Evolutionary conservation across 1,140 invertebrate genomes (phyloP), one percentile per base, ranked within the genome.

Genomic region (Mya arenaria): DNA sequence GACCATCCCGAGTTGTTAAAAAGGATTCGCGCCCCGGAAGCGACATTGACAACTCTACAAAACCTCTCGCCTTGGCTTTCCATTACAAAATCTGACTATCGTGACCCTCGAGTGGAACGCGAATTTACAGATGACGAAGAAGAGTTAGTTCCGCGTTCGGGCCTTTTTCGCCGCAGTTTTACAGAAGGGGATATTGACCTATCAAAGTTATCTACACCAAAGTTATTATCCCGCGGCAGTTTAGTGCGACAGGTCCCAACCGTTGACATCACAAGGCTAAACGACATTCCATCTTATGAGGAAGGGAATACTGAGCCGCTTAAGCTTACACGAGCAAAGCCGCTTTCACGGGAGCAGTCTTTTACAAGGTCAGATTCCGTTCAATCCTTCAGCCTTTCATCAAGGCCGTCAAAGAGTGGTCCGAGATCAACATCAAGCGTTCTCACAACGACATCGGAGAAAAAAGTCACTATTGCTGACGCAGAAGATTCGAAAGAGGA

Each of bases 41-140:
- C 77, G 19, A 80, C 77, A 0, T 41, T 71, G 25, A 30, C 75
- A 23, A 80, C 77, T 5, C 34, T 80, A 10, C 77, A 69, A 23
- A 37, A 80, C 44, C 6, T 71, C 0, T 80, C 77, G 0, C 77
- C 77, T 23, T 80, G 77, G 77, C 32, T 80, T 8, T 80, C 77
- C 28, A 23, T 80, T 1, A 69, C 77, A n/a, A 80, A 71, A 62
- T 41, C 77, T 2, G 77, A 80, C 39, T 80, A 25, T 30, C 30
- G 39, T 17, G 77, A 80, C 23, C 77, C 77, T n/a, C 48, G 66
- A 30, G 32, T 41, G 15, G 23, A 71, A 15, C 17, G 15, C n/a
- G 65, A 73, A 55, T 23, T 55, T 55, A 1, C 34, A 0, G 44
- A 32, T 15, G 25, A 13, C 19, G 28, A 23, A 3, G 10, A 13